phyloP scores from a whole-genome alignment of 2,888 invertebrate species.

The Hymenopus coronatus region DNA sequence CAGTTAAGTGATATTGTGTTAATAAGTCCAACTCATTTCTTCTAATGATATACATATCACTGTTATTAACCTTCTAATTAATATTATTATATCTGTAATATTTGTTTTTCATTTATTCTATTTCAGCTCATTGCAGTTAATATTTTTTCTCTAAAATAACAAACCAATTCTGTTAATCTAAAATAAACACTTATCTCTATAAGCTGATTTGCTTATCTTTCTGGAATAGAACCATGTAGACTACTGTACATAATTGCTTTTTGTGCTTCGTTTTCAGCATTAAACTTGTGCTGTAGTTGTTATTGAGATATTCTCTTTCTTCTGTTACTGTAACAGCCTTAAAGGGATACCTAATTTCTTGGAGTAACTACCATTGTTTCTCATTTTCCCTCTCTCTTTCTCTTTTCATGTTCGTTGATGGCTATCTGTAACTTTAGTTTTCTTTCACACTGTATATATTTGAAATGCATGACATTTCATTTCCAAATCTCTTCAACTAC shows the following conservation, averaged over 20 bases:
- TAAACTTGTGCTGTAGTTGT: neutral
- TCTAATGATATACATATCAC: too few species aligned
- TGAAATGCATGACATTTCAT: neutral
- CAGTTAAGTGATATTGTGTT: too few species aligned
- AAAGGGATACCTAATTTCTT: neutral
- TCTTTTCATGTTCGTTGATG: neutral
- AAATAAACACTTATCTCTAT: neutral
- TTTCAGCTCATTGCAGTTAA: neutral
- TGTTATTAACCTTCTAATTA: too few species aligned
- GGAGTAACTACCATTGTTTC: neutral
- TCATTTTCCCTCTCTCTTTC: neutral
- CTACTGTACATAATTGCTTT: neutral
- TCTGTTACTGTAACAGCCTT: neutral
- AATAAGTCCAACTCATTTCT: too few species aligned
- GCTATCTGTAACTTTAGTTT: neutral
- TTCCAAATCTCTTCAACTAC: neutral
- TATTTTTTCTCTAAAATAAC: neutral
- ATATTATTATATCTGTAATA: too few species aligned
- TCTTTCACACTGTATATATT: neutral
- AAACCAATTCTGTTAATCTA: neutral
- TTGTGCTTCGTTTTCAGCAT: neutral
- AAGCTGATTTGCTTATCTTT: neutral
- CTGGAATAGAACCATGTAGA: neutral
- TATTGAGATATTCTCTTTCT: neutral
- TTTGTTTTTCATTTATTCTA: too few species aligned